Percentiles rank a stretch among this genome's conserved stretches.
These are phyloP conservation scores for Sinella curviseta DNA, from an alignment of 1,140 invertebrate species.

Conservation along the genomic window DNA sequence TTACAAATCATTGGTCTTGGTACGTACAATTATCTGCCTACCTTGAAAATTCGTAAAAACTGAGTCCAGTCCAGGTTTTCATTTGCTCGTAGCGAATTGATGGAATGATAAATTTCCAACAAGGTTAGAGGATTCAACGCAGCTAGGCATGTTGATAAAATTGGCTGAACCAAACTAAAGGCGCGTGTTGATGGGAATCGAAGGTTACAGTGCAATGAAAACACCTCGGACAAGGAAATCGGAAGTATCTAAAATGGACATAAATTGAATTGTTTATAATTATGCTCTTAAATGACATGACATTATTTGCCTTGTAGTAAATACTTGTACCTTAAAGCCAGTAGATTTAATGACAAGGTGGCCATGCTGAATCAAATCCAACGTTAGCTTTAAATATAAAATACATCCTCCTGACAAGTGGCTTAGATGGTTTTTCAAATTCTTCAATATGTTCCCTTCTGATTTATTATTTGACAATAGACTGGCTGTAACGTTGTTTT, in stretches of 20 bases:
- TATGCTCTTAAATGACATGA: background rate
- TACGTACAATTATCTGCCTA: constrained; percentile 50
- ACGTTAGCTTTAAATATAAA: constrained; percentile 83
- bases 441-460: constrained; percentile 60
- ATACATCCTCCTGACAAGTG: constrained; percentile 83
- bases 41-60: constrained; percentile 81
- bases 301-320: too few relatives aligned
- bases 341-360: constrained; percentile 89
- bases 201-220: constrained; percentile 88
- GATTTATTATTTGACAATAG: constrained; percentile 61
- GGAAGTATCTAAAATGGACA: constrained; percentile 66
- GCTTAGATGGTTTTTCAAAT: constrained; percentile 69
- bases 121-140: constrained; percentile 85
- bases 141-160: constrained; percentile 85
- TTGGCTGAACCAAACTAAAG: constrained; percentile 79
- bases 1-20: background rate
- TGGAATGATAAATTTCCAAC: constrained; percentile 88
- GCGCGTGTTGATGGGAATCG: constrained; percentile 84
- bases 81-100: constrained; percentile 78
- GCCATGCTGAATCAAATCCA: constrained; percentile 91
- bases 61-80: constrained; percentile 83
- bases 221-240: constrained; percentile 87
- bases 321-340: constrained; percentile 74
- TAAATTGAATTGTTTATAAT: background rate
- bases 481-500: constrained; percentile 75